Conservation (phyloP, 2,797 vertebrate genomes). For the Sus cebifrons region DNA sequence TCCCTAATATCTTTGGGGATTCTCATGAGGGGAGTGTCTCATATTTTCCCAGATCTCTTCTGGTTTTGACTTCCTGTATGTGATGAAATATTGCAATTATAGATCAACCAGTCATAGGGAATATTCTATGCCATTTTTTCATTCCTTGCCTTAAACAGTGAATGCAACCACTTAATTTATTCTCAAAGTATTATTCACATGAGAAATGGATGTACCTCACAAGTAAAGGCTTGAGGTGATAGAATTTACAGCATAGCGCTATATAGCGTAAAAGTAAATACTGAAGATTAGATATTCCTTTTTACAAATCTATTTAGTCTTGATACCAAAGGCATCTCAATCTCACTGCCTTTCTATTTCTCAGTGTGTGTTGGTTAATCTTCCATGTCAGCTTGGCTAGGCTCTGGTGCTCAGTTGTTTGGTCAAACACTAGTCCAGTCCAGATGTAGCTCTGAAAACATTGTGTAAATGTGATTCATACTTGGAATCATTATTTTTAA, state of each 20-base stretch:
- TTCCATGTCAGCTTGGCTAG: not conserved
- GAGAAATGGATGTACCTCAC: not conserved
- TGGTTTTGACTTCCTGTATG: not conserved
- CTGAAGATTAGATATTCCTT: not conserved
- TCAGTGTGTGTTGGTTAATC: not conserved
- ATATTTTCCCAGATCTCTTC: not conserved
- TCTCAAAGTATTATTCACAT: not conserved
- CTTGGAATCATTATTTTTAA: not conserved
- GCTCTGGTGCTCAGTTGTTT: not conserved
- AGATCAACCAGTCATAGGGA: not conserved
- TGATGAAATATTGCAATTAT: not conserved
- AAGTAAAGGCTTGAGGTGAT: not conserved
- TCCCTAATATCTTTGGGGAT: not conserved
- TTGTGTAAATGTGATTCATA: conserved; percentile 29
- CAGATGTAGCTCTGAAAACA: not conserved
- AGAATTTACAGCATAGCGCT: not conserved
- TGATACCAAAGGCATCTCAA: not conserved
- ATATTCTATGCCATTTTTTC: not conserved
- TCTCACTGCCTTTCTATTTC: not conserved
- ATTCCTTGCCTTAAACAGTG: not conserved
- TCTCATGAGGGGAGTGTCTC: not conserved
- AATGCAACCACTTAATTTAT: not conserved
- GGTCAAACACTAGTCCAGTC: not conserved
- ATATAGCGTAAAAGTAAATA: not conserved
- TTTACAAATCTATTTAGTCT: not conserved